phyloP scores from a whole-genome alignment of 2,797 vertebrate species.

The Pseudomugil gertrudae region DNA sequence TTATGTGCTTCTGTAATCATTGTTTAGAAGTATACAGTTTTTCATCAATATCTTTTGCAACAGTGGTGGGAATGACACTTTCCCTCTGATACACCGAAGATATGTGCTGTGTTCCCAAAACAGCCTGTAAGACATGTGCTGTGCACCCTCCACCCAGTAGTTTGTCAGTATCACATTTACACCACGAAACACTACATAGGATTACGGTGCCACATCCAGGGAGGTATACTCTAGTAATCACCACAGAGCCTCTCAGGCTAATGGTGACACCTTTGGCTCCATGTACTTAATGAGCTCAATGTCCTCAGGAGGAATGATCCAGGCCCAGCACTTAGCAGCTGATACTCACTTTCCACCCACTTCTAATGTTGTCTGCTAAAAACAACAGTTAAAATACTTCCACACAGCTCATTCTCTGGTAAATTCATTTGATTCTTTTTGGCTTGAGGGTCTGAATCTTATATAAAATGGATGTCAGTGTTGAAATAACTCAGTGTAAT shows the following conservation, averaged over 20 bases:
- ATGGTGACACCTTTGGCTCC: constrained; percentile 60
- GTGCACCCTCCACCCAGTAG: constrained; percentile 54
- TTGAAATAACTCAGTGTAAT: constrained; percentile 37
- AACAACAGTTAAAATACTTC: constrained; percentile 56
- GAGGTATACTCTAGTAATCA: constrained; percentile 63
- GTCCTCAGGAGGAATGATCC: constrained; percentile 57
- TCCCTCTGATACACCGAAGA: constrained; percentile 34
- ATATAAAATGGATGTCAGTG: constrained; percentile 41
- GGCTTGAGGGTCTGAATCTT: constrained; percentile 54
- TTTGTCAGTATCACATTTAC: constrained; percentile 50
- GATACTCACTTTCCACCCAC: constrained; percentile 54
- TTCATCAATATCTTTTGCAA: constrained; percentile 27
- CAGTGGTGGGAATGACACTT: constrained; percentile 34
- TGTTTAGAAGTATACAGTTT: constrained; percentile 39
- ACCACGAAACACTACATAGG: constrained; percentile 27
- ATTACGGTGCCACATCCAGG: constrained; percentile 33
- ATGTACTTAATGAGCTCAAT: constrained; percentile 52
- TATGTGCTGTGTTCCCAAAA: constrained; percentile 27
- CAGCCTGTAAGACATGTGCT: background rate
- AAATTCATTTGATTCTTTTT: constrained; percentile 72
- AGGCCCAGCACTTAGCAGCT: constrained; percentile 52
- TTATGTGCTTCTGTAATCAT: constrained; percentile 37
- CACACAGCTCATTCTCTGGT: constrained; percentile 63
- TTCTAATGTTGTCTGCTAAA: constrained; percentile 56
- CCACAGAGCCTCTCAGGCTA: constrained; percentile 63